Evolutionary conservation across 1,140 invertebrate species (phyloP).

Genomic region (Phenacoccus solenopsis): DNA sequence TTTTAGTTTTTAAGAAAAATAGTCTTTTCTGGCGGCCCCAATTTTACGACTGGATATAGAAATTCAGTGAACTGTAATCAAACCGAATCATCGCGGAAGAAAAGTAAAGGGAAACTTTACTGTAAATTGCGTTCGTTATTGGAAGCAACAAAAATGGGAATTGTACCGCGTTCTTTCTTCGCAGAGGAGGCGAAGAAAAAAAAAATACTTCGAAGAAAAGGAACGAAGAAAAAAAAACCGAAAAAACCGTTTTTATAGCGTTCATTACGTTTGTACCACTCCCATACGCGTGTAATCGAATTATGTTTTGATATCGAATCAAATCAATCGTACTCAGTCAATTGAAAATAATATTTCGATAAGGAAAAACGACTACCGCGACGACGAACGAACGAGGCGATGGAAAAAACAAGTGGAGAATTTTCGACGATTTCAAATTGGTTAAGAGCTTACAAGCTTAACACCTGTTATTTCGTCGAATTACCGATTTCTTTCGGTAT

Average conservation of each 20-base stretch:
- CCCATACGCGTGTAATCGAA: background rate
- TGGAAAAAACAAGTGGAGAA: background rate
- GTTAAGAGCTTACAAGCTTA: background rate
- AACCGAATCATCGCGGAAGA: slow-evolving; percentile 9
- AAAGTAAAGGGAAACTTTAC: slow-evolving; percentile 14
- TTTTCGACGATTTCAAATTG: background rate
- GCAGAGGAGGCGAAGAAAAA: background rate
- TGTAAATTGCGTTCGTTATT: slow-evolving; percentile 18
- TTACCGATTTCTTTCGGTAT: background rate
- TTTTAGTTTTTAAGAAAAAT: slow-evolving; percentile 13
- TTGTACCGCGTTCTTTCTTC: background rate
- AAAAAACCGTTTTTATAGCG: slow-evolving; percentile 10
- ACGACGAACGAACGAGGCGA: background rate
- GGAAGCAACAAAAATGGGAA: slow-evolving; percentile 16
- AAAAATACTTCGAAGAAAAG: background rate
- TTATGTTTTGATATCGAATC: slow-evolving; percentile 18
- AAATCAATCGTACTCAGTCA: slow-evolving; percentile 5
- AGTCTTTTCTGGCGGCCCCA: background rate
- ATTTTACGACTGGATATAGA: slow-evolving; percentile 13
- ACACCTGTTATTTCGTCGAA: background rate
- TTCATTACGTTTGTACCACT: slow-evolving; percentile 10
- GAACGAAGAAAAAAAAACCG: slow-evolving; percentile 4
- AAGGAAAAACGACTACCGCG: background rate
- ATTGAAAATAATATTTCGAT: slow-evolving; percentile 13
- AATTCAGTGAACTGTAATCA: slow-evolving; percentile 18